Percentiles rank a stretch among this genome's conserved stretches.
These are phyloP conservation scores for Takifugu bimaculatus DNA, from an alignment of 2,113 vertebrate species.

Conservation along the genomic window DNA sequence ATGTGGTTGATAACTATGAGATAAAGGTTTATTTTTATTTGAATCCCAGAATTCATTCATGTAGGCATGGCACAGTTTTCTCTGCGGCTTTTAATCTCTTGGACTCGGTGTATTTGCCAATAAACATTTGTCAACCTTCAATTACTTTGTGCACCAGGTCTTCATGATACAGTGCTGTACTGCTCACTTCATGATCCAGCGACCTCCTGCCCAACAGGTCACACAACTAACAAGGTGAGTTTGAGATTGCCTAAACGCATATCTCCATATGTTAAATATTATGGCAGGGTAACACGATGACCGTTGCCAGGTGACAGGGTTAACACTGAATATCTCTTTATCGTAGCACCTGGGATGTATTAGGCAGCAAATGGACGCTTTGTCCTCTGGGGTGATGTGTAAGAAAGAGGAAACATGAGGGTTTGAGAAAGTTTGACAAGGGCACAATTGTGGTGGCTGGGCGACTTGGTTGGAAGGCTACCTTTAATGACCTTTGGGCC, in stretches of 20 bases:
- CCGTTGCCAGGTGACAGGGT: background rate
- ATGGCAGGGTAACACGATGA: background rate
- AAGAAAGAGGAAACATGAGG: too few species aligned
- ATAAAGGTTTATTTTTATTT: too few species aligned
- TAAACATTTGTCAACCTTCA: background rate
- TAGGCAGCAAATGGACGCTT: too few species aligned
- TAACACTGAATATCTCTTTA: too few species aligned
- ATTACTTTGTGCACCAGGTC: constrained; percentile 70
- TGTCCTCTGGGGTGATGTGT: too few species aligned
- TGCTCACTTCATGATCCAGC: constrained; percentile 88
- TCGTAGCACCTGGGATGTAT: too few species aligned
- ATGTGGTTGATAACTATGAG: background rate
- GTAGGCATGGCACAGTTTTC: constrained; percentile 25
- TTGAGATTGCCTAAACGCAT: background rate
- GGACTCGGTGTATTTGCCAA: background rate
- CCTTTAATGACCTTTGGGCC: too few species aligned
- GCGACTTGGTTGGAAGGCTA: too few species aligned
- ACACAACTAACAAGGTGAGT: constrained; percentile 89
- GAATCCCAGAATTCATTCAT: background rate
- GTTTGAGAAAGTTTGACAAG: too few species aligned
- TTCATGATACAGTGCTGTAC: constrained; percentile 83
- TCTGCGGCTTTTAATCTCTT: constrained; percentile 2
- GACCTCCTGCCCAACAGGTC: constrained; percentile 76
- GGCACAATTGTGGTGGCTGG: too few species aligned
- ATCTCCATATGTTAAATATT: too few species aligned